These are phyloP conservation scores for Laticauda laticaudata DNA, from an alignment of 2,113 vertebrate species.

Conservation along the genomic window DNA sequence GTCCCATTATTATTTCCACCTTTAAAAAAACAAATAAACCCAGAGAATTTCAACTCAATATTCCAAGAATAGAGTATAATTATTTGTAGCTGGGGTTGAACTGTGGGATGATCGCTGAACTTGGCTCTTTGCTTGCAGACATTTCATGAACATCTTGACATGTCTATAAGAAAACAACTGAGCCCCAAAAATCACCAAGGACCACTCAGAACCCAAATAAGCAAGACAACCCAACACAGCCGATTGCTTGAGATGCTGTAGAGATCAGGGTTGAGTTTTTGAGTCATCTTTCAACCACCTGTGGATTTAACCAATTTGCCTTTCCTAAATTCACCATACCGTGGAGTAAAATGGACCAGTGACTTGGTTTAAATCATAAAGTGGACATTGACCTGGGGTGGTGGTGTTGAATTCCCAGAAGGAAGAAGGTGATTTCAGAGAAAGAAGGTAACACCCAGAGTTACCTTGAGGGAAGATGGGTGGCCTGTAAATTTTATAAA, in stretches of 20 bases:
- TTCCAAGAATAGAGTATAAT: too few species aligned
- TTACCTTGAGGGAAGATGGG: too few species aligned
- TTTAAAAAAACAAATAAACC: too few species aligned
- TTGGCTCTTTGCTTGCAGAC: too few species aligned
- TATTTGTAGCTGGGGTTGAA: too few species aligned
- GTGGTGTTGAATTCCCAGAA: not conserved
- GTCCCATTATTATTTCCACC: too few species aligned
- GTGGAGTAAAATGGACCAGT: not conserved
- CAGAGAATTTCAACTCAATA: too few species aligned
- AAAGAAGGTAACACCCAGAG: too few species aligned
- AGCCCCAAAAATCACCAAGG: too few species aligned
- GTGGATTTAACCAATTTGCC: not conserved
- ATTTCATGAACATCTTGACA: too few species aligned
- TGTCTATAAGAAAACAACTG: too few species aligned
- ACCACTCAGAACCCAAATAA: not conserved
- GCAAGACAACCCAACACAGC: not conserved
- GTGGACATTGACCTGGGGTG: not conserved
- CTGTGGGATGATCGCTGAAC: too few species aligned
- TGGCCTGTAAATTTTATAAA: not conserved
- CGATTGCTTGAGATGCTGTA: not conserved
- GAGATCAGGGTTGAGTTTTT: not conserved
- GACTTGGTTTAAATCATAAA: not conserved
- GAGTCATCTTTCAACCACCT: not conserved
- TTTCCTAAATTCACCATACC: not conserved
- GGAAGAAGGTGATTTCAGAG: not conserved